These are phyloP conservation scores for Merops nubicus DNA, from an alignment of 2,113 vertebrate species.

Conservation along the genomic window DNA sequence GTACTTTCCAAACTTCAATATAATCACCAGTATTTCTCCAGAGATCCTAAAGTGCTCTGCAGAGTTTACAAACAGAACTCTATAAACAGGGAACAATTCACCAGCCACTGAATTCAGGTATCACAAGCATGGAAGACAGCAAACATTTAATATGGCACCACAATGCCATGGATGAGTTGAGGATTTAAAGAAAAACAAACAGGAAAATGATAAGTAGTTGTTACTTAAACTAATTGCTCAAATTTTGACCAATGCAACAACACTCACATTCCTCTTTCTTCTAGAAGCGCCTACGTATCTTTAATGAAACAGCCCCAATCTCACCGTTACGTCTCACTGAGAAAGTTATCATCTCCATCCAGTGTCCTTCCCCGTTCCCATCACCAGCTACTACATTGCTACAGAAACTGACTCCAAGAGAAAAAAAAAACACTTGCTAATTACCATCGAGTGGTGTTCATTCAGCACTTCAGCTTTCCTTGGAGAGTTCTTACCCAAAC, in stretches of 20 bases:
- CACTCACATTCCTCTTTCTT: not conserved
- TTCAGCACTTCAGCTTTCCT: slow-evolving; percentile 68
- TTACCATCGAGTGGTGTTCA: slow-evolving; percentile 63
- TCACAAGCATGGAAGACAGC: not conserved
- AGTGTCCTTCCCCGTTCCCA: not conserved
- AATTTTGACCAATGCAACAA: not conserved
- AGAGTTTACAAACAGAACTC: not conserved
- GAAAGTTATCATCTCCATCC: not conserved
- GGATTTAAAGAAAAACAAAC: not conserved
- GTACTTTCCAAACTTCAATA: not conserved
- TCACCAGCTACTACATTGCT: slow-evolving; percentile 6
- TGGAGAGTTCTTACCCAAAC: slow-evolving; percentile 65
- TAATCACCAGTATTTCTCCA: not conserved
- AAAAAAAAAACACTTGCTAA: slow-evolving; percentile 58
- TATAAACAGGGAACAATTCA: not conserved
- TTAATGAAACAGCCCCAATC: not conserved
- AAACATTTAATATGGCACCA: not conserved
- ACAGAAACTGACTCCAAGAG: slow-evolving; percentile 35
- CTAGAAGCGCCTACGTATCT: not conserved
- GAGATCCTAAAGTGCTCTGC: not conserved
- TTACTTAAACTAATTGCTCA: not conserved
- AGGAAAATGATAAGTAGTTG: not conserved
- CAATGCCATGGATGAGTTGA: not conserved
- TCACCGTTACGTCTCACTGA: not conserved
- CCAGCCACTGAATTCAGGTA: not conserved